These are phyloP conservation scores for Koerneria pararmatus DNA, from an alignment of 2,888 invertebrate genomes.

Conservation along the genomic window DNA sequence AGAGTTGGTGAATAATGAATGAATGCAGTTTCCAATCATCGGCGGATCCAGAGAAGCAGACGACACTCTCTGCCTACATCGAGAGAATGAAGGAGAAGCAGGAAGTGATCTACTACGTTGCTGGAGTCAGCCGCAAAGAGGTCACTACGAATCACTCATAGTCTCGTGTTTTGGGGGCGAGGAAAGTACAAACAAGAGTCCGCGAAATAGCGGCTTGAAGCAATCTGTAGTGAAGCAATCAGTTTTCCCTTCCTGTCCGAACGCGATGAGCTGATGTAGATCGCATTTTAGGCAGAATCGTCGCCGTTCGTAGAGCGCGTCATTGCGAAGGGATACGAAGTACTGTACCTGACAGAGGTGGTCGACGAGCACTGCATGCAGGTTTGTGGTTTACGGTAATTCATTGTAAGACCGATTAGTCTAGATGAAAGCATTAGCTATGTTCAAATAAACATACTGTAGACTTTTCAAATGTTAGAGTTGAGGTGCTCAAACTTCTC, in stretches of 20 bases:
- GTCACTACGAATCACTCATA: too few species aligned
- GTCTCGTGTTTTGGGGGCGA: not conserved
- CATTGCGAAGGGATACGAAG: constrained; percentile 84
- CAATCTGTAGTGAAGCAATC: not conserved
- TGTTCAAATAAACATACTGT: too few species aligned
- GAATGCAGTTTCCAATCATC: constrained; percentile 64
- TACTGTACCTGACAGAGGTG: constrained; percentile 83
- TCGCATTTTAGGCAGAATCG: constrained; percentile 70
- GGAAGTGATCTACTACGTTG: constrained; percentile 91
- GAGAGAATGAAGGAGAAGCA: constrained; percentile 90
- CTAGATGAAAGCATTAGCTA: too few species aligned
- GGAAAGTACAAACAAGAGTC: not conserved
- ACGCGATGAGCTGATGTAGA: too few species aligned
- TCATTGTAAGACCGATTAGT: too few species aligned
- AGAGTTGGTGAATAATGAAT: too few species aligned
- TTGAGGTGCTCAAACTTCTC: too few species aligned
- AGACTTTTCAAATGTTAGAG: too few species aligned
- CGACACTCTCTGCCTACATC: constrained; percentile 82
- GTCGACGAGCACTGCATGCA: constrained; percentile 97
- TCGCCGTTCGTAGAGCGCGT: constrained; percentile 95
- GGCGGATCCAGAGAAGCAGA: constrained; percentile 67
- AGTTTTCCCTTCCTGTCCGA: constrained; percentile 10
- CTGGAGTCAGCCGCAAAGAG: constrained; percentile 80
- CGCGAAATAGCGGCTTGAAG: too few species aligned
- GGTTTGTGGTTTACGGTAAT: too few species aligned